phyloP scores from a whole-genome alignment of 2,888 invertebrate species.

The Acleris holmiana region DNA sequence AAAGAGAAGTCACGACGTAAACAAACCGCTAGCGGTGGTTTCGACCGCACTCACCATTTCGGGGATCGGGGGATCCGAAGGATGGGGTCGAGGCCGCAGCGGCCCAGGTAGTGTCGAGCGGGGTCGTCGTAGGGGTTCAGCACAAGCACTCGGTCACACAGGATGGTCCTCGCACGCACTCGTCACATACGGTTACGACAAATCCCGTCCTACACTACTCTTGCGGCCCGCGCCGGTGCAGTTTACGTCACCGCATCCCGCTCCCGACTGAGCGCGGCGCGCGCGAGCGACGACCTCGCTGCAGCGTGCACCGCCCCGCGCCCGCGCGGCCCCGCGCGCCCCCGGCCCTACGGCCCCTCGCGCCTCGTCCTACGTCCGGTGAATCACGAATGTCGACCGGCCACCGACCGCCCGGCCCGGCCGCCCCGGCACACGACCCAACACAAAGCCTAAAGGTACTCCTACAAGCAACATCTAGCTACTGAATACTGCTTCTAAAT shows the following conservation, averaged over 20 bases:
- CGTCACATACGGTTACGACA: constrained; percentile 70
- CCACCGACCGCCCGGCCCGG: constrained; percentile 23
- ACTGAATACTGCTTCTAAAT: no score
- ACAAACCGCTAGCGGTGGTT: constrained; percentile 80
- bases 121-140: constrained; percentile 68
- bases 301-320: constrained; percentile 79
- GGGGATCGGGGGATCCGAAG: constrained; percentile 70
- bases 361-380: constrained; percentile 76
- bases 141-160: constrained; percentile 71
- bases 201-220: constrained; percentile 83
- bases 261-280: constrained; percentile 74
- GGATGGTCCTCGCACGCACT: constrained; percentile 67
- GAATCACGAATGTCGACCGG: constrained; percentile 58
- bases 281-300: constrained; percentile 82
- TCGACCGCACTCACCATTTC: constrained; percentile 84
- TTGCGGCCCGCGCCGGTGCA: constrained; percentile 82
- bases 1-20: constrained; percentile 72
- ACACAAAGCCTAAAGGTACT: no score
- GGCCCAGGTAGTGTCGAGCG: constrained; percentile 78
- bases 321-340: constrained; percentile 48
- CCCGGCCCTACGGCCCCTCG: constrained; percentile 52
- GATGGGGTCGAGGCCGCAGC: constrained; percentile 60
- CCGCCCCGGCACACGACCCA: background rate
- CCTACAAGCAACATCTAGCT: no score
- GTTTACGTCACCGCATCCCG: constrained; percentile 85